A percentile compares a stretch with the other conserved stretches of the same genome.
Conservation (phyloP, 2,888 invertebrate genomes). For the Acrobasis suavella region DNA sequence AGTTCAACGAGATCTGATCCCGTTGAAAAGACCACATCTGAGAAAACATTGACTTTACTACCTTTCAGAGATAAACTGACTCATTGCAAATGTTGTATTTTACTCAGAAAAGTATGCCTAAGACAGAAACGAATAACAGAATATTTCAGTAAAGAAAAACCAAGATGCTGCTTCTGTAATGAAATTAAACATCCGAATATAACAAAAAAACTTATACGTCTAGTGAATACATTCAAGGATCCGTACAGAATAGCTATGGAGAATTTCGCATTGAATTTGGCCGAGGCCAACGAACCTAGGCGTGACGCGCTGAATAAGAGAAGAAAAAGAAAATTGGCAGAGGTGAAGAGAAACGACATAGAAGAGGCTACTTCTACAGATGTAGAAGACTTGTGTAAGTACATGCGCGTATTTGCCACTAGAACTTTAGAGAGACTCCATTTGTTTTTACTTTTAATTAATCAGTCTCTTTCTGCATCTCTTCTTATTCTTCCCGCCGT, state of each 20-base stretch:
- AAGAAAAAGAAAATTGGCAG: constrained; percentile 4
- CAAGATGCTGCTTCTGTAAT: constrained; percentile 51
- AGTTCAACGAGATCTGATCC: constrained; percentile 1
- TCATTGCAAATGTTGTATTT: constrained; percentile 64
- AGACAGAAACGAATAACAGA: constrained; percentile 60
- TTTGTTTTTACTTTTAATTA: too few relatives aligned
- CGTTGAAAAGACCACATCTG: neutral
- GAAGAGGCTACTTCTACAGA: constrained; percentile 7
- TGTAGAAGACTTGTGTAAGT: constrained; percentile 13
- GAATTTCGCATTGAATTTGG: constrained; percentile 42
- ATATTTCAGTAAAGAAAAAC: constrained; percentile 46
- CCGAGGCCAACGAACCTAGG: constrained; percentile 19
- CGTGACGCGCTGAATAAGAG: constrained; percentile 21
- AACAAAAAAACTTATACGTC: constrained; percentile 55
- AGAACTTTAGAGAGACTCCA: too few relatives aligned
- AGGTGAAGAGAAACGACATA: constrained; percentile 11
- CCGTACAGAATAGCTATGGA: constrained; percentile 37
- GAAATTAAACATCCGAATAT: constrained; percentile 49
- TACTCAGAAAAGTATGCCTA: constrained; percentile 53
- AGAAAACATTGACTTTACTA: neutral
- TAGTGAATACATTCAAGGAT: constrained; percentile 51
- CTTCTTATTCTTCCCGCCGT: too few relatives aligned
- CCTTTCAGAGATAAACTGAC: neutral
- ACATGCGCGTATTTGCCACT: neutral
- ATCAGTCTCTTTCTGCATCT: too few relatives aligned